Conservation (phyloP, 1,140 invertebrate genomes). For the Bombus consobrinus region DNA sequence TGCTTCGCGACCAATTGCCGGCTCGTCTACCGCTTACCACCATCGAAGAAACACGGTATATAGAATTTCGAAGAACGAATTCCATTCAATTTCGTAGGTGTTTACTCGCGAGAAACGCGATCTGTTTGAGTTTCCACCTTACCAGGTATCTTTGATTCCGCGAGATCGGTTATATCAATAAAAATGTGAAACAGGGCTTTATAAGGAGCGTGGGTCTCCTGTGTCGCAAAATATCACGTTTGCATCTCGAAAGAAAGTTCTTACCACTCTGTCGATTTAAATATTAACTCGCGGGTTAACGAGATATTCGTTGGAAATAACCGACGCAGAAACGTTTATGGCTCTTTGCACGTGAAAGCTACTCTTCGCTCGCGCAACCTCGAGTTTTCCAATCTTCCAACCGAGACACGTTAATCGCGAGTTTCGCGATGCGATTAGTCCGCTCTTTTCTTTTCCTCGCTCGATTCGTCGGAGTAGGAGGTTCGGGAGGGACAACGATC, state of each 20-base stretch:
- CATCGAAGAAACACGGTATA: background rate
- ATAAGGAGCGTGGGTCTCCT: no score
- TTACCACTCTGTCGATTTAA: background rate
- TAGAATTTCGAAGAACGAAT: background rate
- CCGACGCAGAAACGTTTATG: background rate
- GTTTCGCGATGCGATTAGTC: background rate
- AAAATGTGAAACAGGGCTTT: background rate
- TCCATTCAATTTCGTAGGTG: conserved; percentile 1
- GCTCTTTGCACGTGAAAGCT: background rate
- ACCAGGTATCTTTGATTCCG: background rate
- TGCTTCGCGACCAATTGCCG: background rate
- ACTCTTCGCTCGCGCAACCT: background rate
- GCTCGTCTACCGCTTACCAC: background rate
- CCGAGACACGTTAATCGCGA: background rate
- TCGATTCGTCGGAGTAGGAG: background rate
- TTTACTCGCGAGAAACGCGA: conserved; percentile 4
- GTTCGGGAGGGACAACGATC: background rate
- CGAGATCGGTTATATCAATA: background rate
- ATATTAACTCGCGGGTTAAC: background rate
- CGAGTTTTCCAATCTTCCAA: background rate
- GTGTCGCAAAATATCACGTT: background rate
- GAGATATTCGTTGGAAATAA: background rate
- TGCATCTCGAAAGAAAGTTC: background rate
- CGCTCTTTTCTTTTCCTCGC: background rate
- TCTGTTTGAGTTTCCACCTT: background rate